Base-by-base conservation (phyloP, 2,888 invertebrate genomes). In the Eubasilissa splendida region DNA sequence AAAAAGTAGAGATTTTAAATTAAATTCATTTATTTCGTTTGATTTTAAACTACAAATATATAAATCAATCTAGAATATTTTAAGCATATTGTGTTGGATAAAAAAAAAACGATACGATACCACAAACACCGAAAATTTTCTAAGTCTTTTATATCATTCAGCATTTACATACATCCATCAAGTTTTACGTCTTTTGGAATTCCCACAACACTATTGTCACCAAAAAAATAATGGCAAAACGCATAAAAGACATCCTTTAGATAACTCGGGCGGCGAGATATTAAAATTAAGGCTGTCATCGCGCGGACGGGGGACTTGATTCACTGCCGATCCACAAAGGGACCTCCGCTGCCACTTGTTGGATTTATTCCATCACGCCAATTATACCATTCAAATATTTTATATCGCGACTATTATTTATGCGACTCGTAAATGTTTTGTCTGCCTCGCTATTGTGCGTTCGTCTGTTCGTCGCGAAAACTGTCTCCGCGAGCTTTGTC, bases 361-460 rank as follows among this genome's bases (percentile, higher is more conserved):
- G 77, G 71, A 83, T 81, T 81, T 83, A 83, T 83, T 63, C 71
- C 70, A 83, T 83, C 83, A 83, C 83, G 83, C 81, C 79, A 77
- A 83, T 83, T 81, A 83, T 68, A 31, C 76, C 56, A 70, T 63
- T 77, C 75, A 74, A 60, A 65, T 82, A 70, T 77, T 80, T 77
- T 79, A 76, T 81, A 75, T 52, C 76, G 73, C 52, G 56, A 65
- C 65, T 56, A 58, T 77, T 77, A 73, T 75, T 66, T 80, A 77
- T 76, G 80, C 76, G 56, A 52, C 42, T 66, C 56, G 66, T 52
- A 70, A 77, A 77, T 50, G 70, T 60, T 42, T 77, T 77, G 70
- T 77, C 50, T 70, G 59, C 53, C 10, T 70, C 12, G 8, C n/a
- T 70, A 59, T 77, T 70, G 58, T 77, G 42, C 42, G 70, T 70